These are phyloP conservation scores for Anableps anableps DNA, from an alignment of 2,797 vertebrate species.

Conservation along the genomic window DNA sequence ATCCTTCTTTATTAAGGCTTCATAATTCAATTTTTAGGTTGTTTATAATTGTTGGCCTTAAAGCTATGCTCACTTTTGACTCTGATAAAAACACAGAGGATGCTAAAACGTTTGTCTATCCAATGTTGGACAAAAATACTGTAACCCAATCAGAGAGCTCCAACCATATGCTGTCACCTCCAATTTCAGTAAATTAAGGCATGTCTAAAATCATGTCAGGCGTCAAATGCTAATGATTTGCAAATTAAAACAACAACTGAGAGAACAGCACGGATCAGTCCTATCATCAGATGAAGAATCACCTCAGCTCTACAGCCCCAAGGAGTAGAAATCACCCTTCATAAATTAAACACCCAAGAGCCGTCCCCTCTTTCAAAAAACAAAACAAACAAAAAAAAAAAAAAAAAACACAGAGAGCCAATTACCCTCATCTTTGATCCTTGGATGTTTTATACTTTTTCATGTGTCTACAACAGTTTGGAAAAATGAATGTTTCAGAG, in stretches of 20 bases:
- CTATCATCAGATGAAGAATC: constrained; percentile 43
- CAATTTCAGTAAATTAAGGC: not conserved
- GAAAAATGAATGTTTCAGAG: constrained; percentile 34
- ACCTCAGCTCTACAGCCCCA: constrained; percentile 21
- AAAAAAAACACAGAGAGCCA: constrained; percentile 50
- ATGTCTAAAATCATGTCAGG: not conserved
- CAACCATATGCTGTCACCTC: not conserved
- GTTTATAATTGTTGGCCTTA: not conserved
- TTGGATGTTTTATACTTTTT: constrained; percentile 38
- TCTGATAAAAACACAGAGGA: not conserved
- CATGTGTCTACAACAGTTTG: constrained; percentile 29
- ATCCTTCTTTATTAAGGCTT: not conserved
- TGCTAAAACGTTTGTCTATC: not conserved
- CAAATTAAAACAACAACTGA: not conserved
- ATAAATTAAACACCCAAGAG: constrained; percentile 65
- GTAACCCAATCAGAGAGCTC: not conserved
- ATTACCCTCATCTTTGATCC: constrained; percentile 57
- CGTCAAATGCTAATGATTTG: constrained; percentile 18
- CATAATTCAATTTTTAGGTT: not conserved
- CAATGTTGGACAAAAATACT: not conserved
- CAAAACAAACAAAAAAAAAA: not conserved
- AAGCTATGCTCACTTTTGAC: not conserved
- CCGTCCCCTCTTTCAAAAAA: constrained; percentile 31
- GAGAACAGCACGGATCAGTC: not conserved
- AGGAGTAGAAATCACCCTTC: constrained; percentile 36